A percentile compares a stretch with the other conserved stretches of the same genome.
Evolutionary conservation across 2,797 vertebrate species (phyloP).

Genomic region (Garrulus glandarius): DNA sequence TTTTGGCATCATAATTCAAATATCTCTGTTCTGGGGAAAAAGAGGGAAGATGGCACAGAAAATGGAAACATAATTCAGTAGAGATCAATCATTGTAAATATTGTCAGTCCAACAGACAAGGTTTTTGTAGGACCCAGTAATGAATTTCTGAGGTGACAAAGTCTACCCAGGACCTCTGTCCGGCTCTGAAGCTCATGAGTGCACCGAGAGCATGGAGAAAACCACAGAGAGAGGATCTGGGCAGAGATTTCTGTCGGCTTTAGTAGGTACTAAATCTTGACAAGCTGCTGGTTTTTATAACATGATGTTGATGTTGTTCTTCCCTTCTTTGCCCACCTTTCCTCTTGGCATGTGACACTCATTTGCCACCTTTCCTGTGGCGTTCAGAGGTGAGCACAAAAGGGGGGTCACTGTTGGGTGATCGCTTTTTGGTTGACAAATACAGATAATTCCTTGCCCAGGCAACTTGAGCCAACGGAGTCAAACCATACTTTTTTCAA

Average conservation of each 20-base stretch:
- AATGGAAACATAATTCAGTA: not conserved
- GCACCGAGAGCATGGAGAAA: not conserved
- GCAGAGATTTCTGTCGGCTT: not conserved
- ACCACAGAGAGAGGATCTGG: accelerated
- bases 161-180: not conserved
- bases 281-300: not conserved
- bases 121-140: not conserved
- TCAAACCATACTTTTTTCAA: conserved; percentile 42
- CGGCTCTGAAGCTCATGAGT: not conserved
- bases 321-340: not conserved
- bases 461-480: conserved; percentile 14
- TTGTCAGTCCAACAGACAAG: not conserved
- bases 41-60: not conserved
- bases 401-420: not conserved
- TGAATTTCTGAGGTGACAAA: not conserved
- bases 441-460: conserved; percentile 39
- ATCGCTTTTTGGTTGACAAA: conserved; percentile 21
- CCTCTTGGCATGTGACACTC: not conserved
- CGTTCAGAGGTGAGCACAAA: not conserved
- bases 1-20: not conserved
- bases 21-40: not conserved
- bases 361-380: not conserved
- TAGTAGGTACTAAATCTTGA: not conserved
- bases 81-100: not conserved
- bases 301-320: accelerated